Evolutionary conservation across 2,888 invertebrate genomes (phyloP).

Genomic region (Oasisia sp.): DNA sequence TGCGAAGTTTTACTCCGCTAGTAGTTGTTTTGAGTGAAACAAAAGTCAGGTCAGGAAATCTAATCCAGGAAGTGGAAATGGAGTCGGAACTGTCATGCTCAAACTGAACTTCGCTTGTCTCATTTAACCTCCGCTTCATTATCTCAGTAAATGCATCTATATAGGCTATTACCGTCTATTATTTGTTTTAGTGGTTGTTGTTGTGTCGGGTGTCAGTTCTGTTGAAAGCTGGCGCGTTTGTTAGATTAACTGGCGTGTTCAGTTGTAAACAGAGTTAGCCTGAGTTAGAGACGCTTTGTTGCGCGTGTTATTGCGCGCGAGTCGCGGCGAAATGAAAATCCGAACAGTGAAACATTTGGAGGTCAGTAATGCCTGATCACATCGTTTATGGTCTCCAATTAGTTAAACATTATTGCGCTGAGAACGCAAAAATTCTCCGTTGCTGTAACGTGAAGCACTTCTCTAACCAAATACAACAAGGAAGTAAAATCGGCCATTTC

Average conservation of each 20-base stretch:
- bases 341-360: background rate
- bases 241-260: background rate
- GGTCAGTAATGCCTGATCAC: background rate
- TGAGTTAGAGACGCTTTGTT: background rate
- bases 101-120: constrained; percentile 2
- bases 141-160: background rate
- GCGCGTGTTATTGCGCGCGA: constrained; percentile 1
- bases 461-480: background rate
- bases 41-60: constrained; percentile 17
- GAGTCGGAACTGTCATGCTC: constrained; percentile 17
- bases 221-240: background rate
- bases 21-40: background rate
- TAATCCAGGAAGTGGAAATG: constrained; percentile 17
- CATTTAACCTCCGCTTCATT: constrained; percentile 8
- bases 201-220: background rate
- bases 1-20: background rate
- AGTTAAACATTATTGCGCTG: background rate
- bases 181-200: background rate
- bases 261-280: background rate
- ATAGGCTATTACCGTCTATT: background rate
- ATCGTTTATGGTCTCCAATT: background rate
- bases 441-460: background rate
- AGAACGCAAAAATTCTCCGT: background rate
- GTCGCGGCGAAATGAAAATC: background rate
- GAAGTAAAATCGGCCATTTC: background rate